phyloP scores from a whole-genome alignment of 2,888 invertebrate genomes.

The Lepidocyrtinus sp. region DNA sequence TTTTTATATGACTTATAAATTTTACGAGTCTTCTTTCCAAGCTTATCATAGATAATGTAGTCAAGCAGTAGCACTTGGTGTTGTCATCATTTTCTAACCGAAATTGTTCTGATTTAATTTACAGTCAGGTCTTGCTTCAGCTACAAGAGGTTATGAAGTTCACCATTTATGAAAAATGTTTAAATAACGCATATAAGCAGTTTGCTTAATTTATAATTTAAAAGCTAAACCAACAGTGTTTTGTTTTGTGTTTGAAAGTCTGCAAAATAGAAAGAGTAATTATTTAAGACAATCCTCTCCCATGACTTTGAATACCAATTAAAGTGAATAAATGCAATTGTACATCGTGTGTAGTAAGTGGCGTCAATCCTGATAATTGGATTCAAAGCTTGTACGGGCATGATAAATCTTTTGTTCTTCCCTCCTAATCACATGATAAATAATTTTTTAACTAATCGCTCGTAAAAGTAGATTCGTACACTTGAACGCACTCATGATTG shows the following conservation, averaged over 20 bases:
- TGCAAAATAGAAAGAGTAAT: slow-evolving; percentile 14
- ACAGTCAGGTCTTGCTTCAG: too few relatives aligned
- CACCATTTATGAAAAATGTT: too few relatives aligned
- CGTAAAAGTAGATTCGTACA: neutral
- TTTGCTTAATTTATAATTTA: too few relatives aligned
- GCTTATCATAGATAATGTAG: too few relatives aligned
- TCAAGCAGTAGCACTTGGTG: too few relatives aligned
- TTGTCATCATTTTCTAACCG: too few relatives aligned
- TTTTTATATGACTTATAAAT: slow-evolving; percentile 10
- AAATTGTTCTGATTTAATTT: too few relatives aligned
- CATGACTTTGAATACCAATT: neutral
- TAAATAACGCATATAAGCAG: too few relatives aligned
- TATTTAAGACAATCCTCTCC: neutral
- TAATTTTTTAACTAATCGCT: slow-evolving; percentile 16
- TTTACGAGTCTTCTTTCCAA: too few relatives aligned
- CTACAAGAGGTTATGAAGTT: too few relatives aligned
- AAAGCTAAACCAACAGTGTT: too few relatives aligned
- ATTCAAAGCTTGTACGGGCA: neutral
- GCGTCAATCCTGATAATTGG: slow-evolving; percentile 13
- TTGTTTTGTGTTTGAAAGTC: too few relatives aligned
- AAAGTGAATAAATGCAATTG: neutral
- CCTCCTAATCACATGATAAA: slow-evolving; percentile 15
- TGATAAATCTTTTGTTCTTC: slow-evolving; percentile 14
- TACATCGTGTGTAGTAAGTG: neutral
- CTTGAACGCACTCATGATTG: slow-evolving; percentile 6